A percentile compares a stretch with the other conserved stretches of the same genome.
These are phyloP conservation scores for Helobdella robusta DNA, from an alignment of 2,888 invertebrate genomes.

Conservation along the genomic window DNA sequence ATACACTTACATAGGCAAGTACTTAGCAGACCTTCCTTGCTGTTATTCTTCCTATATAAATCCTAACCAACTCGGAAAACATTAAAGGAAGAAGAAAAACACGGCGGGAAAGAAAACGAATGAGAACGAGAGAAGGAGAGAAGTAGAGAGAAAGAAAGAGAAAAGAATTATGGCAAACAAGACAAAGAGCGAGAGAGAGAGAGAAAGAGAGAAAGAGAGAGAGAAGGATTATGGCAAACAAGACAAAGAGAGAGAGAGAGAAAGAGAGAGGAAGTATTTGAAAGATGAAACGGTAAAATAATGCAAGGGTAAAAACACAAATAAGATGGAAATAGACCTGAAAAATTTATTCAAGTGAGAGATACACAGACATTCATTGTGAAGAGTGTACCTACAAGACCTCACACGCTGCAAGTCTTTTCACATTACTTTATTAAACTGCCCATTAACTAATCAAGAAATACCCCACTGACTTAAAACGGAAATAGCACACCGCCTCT, in stretches of 20 bases:
- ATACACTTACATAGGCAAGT: too few species aligned
- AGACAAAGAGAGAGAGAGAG: not conserved
- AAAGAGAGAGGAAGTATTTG: not conserved
- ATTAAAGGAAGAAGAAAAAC: not conserved
- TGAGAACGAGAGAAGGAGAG: too few species aligned
- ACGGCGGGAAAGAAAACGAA: not conserved
- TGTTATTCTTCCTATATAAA: not conserved
- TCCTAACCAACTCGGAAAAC: too few species aligned
- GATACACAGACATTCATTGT: not conserved
- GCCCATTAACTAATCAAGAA: too few species aligned
- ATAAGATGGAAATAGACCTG: not conserved
- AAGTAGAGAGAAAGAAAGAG: not conserved
- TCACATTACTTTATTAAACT: too few species aligned
- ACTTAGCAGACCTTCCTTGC: too few species aligned
- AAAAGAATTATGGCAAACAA: not conserved
- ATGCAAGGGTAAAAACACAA: not conserved
- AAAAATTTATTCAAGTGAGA: not conserved
- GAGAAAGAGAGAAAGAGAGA: not conserved
- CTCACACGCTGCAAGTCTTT: too few species aligned
- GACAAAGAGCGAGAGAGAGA: too few species aligned
- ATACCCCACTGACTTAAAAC: not conserved
- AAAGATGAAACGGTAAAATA: not conserved
- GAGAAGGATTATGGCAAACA: not conserved
- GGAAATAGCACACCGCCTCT: not conserved
- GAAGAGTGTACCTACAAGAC: too few species aligned